Conservation (phyloP, 2,113 vertebrate species). For the Eretmochelys imbricata region DNA sequence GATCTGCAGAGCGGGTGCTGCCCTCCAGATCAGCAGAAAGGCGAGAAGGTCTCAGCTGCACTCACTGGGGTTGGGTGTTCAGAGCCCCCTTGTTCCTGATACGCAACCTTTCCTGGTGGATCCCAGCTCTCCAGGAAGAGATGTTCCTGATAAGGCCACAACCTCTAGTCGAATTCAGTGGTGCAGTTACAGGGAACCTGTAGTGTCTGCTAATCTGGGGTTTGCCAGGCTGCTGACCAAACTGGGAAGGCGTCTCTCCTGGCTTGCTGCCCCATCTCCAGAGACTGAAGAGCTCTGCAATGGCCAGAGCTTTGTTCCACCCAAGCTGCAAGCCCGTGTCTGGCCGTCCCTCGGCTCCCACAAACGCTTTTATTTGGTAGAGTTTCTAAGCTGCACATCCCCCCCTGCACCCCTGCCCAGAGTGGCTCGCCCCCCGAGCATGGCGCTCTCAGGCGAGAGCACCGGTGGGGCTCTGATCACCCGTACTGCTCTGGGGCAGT, state of each 20-base stretch:
- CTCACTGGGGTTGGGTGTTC: background rate
- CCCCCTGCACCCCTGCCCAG: background rate
- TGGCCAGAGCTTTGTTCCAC: background rate
- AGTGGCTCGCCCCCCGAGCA: background rate
- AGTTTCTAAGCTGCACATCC: background rate
- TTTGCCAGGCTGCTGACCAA: background rate
- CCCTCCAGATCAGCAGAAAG: background rate
- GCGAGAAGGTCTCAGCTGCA: accelerated
- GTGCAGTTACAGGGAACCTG: background rate
- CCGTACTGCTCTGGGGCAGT: background rate
- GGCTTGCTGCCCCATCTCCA: background rate
- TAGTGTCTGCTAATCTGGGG: background rate
- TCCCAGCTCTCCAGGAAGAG: background rate
- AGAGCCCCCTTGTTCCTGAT: background rate
- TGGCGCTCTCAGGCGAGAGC: background rate
- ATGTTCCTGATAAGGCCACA: background rate
- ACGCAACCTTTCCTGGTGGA: background rate
- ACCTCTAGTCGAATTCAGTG: background rate
- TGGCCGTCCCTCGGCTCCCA: background rate
- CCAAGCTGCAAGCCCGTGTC: too few relatives aligned
- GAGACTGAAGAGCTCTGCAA: background rate
- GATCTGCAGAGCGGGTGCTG: background rate
- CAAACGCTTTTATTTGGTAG: background rate
- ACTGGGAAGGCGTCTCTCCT: background rate
- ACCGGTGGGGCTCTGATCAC: too few relatives aligned